Percentiles rank a stretch among this genome's conserved stretches.
phyloP scores from a whole-genome alignment of 2,797 vertebrate species.

The Hyperoplus immaculatus region DNA sequence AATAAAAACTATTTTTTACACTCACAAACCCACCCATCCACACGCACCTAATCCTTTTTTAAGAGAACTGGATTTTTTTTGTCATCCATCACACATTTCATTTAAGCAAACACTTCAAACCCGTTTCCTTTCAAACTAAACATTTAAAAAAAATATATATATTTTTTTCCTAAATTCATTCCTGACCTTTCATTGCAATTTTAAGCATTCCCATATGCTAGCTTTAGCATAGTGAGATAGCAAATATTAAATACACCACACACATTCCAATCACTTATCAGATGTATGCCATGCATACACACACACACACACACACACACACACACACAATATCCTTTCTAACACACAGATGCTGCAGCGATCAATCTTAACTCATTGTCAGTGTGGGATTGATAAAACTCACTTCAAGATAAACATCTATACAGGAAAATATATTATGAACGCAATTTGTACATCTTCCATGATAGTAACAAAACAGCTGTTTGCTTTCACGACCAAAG shows the following conservation, averaged over 20 bases:
- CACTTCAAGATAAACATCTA: slow-evolving; percentile 62
- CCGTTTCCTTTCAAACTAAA: slow-evolving; percentile 66
- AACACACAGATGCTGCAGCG: slow-evolving; percentile 23
- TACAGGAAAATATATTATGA: slow-evolving; percentile 59
- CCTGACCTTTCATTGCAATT: slow-evolving; percentile 79
- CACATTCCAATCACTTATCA: slow-evolving; percentile 39
- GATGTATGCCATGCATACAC: slow-evolving; percentile 17
- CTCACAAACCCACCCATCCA: background rate
- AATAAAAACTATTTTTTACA: slow-evolving; percentile 31
- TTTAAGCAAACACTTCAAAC: slow-evolving; percentile 42
- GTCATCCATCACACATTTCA: slow-evolving; percentile 38
- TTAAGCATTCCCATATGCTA: slow-evolving; percentile 80
- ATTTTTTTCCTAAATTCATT: slow-evolving; percentile 65
- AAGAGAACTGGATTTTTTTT: slow-evolving; percentile 43
- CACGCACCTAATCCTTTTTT: slow-evolving; percentile 36
- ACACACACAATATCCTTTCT: slow-evolving; percentile 9
- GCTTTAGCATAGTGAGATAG: slow-evolving; percentile 70
- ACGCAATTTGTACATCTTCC: slow-evolving; percentile 49
- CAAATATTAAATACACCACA: slow-evolving; percentile 59
- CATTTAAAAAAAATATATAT: slow-evolving; percentile 80
- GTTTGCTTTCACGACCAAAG: slow-evolving; percentile 44
- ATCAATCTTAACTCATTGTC: slow-evolving; percentile 36
- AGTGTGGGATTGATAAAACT: slow-evolving; percentile 65
- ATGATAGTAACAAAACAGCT: slow-evolving; percentile 47
- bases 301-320: slow-evolving; percentile 16